Base-by-base conservation (phyloP, 1,140 invertebrate genomes). In the Reticulitermes speratus region DNA sequence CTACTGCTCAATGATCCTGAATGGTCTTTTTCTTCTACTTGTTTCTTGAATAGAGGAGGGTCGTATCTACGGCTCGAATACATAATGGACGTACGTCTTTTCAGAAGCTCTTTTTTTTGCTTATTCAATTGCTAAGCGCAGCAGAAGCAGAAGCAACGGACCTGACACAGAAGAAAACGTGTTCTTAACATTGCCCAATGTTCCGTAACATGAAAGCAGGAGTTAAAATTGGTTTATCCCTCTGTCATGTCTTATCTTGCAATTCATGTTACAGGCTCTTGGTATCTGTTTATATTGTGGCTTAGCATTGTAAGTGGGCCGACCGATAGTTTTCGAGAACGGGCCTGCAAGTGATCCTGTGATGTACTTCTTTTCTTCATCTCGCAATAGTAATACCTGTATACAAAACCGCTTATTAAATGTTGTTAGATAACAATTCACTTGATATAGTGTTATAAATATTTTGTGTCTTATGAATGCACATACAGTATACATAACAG, bases 221-320 rank as follows among this genome's bases (percentile, higher is more conserved):
- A 75, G 65, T 75, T 75, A 75, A 75, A 75, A 75, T 75, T 75
- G 65, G 65, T 75, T 75, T 75, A 75, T 75, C 65, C 65, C n/a
- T 30, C n/a, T 75, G 65, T 30, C 65, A 75, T 30, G 6, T 75
- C n/a, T 14, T 6, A 75, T 75, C 30, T 6, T 75, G n/a, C 65
- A n/a, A 30, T 75, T 75, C 65, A 55, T 14, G 14, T 55, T 16
- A 55, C n/a, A 75, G 65, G 65, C 25, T 11, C 25, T 75, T 75
- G 65, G 25, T 9, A 75, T n/a, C 21, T 75, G 65, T 75, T 75
- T 75, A 30, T 75, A 75, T 75, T 75, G 65, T 30, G n/a, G 25
- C 52, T 55, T 55, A 55, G 19, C 52, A 21, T 55, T 55, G 52
- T 21, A 55, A 12, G 16, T 48, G 9, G 11, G 48, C 48, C 48